Evolutionary conservation across 2,113 vertebrate genomes (phyloP).

Genomic region (Atherinomorus stipes): DNA sequence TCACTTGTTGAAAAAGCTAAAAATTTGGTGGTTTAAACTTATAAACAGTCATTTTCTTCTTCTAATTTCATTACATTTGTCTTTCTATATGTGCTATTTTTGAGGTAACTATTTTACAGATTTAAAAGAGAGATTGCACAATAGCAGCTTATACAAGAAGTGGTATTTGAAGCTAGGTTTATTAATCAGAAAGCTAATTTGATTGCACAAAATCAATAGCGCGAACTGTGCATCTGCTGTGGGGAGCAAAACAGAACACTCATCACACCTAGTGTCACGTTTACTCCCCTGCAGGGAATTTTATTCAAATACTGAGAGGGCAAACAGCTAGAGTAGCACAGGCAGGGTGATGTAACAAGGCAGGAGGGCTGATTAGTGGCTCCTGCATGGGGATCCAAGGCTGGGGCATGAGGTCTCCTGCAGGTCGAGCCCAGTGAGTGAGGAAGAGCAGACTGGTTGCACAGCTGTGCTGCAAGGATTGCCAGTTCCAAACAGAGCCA

Average conservation of each 20-base stretch:
- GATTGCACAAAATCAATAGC: constrained; percentile 32
- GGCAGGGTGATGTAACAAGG: constrained; percentile 26
- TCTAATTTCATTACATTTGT: neutral
- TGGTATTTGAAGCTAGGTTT: constrained; percentile 7
- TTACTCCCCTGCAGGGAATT: constrained; percentile 35
- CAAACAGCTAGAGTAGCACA: constrained; percentile 2
- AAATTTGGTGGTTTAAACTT: too few relatives aligned
- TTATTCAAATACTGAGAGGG: constrained; percentile 30
- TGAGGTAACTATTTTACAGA: neutral
- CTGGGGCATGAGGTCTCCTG: neutral
- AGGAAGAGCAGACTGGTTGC: constrained; percentile 6
- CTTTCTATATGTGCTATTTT: neutral
- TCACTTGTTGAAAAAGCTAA: too few relatives aligned
- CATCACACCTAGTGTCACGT: constrained; percentile 45
- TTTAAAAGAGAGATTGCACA: neutral
- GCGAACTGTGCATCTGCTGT: constrained; percentile 47
- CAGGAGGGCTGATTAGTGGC: constrained; percentile 23
- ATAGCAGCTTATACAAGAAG: neutral
- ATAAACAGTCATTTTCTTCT: too few relatives aligned
- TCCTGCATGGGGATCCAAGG: neutral
- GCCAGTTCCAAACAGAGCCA: constrained; percentile 4
- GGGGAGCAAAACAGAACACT: constrained; percentile 20
- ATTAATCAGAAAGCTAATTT: constrained; percentile 40
- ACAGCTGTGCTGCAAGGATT: constrained; percentile 26
- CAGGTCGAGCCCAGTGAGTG: constrained; percentile 25